Percentiles rank a stretch among this genome's conserved stretches.
phyloP scores from a whole-genome alignment of 1,140 invertebrate genomes.

The Ceratosolen fusciceps region DNA sequence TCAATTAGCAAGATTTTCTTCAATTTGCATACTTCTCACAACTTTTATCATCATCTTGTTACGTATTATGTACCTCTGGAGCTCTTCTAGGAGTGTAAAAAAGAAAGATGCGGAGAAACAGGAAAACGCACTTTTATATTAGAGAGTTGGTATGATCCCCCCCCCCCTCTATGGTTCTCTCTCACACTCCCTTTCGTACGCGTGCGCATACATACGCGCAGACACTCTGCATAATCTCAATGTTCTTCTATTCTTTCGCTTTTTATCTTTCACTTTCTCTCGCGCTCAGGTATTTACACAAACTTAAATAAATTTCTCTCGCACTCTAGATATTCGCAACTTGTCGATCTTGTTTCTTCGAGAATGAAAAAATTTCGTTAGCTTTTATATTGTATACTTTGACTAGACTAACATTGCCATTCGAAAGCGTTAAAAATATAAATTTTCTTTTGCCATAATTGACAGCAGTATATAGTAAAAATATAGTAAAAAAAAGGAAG shows the following conservation, averaged over 20 bases:
- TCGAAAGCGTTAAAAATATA: neutral
- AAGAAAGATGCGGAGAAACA: neutral
- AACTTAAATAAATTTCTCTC: too few species aligned
- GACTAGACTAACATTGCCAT: neutral
- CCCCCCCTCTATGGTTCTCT: too few species aligned
- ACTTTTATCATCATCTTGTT: constrained; percentile 43
- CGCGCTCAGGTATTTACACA: constrained; percentile 3
- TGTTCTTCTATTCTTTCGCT: constrained; percentile 11
- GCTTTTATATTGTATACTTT: neutral
- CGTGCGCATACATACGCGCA: too few species aligned
- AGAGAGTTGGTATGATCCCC: constrained; percentile 32
- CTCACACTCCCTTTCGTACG: too few species aligned
- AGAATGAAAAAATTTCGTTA: constrained; percentile 5
- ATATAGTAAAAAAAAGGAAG: neutral
- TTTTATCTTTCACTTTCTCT: too few species aligned
- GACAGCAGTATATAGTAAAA: neutral
- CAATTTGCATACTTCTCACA: neutral
- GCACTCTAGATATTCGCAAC: neutral
- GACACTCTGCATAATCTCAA: too few species aligned
- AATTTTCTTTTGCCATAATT: neutral
- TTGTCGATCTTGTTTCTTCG: neutral
- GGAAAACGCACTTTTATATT: constrained; percentile 44
- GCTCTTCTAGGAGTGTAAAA: neutral
- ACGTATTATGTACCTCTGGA: constrained; percentile 25
- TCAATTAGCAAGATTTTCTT: constrained; percentile 38